Evolutionary conservation across 2,888 invertebrate species (phyloP).

Genomic region (Leptarthrus brevirostris): DNA sequence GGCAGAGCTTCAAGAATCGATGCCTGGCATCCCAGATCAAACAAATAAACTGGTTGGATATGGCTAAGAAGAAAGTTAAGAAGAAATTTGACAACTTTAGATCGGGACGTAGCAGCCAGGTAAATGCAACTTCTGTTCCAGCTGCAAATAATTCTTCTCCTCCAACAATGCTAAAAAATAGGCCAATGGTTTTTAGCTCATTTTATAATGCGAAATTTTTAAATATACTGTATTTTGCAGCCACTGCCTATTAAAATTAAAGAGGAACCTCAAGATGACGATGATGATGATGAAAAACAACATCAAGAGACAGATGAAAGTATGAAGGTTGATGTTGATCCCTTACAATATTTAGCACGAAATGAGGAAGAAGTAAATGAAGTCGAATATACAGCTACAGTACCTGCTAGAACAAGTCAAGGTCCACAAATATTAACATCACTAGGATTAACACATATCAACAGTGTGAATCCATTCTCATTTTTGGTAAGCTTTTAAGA

Average conservation of each 20-base stretch:
- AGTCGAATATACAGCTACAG: neutral
- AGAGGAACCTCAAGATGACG: conserved; percentile 62
- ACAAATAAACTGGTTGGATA: conserved; percentile 65
- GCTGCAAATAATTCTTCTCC: neutral
- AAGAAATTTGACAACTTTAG: neutral
- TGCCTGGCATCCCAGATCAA: conserved; percentile 65
- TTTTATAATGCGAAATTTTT: neutral
- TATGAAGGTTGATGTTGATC: conserved; percentile 63
- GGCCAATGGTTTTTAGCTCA: neutral
- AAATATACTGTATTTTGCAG: conserved; percentile 55
- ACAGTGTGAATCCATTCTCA: conserved; percentile 55
- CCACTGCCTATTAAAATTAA: conserved; percentile 64
- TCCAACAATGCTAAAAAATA: neutral
- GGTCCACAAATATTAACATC: conserved; percentile 58
- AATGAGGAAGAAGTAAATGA: conserved; percentile 53
- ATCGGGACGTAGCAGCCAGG: neutral
- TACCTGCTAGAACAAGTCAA: conserved; percentile 19
- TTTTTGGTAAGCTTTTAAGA: conserved; percentile 55
- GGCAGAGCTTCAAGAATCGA: conserved; percentile 68
- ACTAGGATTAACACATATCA: conserved; percentile 58
- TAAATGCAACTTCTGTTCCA: neutral
- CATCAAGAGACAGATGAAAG: conserved; percentile 60
- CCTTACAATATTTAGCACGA: conserved; percentile 64
- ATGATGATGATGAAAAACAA: conserved; percentile 60
- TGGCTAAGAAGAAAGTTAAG: conserved; percentile 29